Conservation (phyloP, 1,140 invertebrate genomes). For the Drosophila eugracilis region DNA sequence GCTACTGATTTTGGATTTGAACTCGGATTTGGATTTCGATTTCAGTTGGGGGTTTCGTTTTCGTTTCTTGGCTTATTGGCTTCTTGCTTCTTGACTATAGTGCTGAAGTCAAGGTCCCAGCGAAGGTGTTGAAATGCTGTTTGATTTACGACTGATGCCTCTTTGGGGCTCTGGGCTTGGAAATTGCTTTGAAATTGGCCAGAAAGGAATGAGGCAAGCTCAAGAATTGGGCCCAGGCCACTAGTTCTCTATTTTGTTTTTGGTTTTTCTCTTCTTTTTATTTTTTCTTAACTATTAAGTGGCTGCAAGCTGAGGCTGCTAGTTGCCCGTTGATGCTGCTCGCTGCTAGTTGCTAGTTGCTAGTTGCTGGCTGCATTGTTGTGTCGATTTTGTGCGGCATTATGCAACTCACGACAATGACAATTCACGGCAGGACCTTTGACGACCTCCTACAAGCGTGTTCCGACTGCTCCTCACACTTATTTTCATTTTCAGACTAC, state of each 20-base stretch:
- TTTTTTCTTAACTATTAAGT: conserved; percentile 21
- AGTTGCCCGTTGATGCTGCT: conserved; percentile 23
- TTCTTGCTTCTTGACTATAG: too few species aligned
- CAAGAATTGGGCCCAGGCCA: conserved; percentile 66
- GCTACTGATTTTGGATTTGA: conserved; percentile 71
- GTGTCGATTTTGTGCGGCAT: conserved; percentile 81
- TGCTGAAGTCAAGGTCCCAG: conserved; percentile 72
- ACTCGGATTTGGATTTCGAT: conserved; percentile 30
- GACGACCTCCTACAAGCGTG: conserved; percentile 83
- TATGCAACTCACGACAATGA: conserved; percentile 84
- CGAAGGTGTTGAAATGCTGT: conserved; percentile 83
- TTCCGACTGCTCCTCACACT: conserved; percentile 66
- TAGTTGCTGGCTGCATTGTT: conserved; percentile 45
- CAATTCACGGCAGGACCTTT: conserved; percentile 84
- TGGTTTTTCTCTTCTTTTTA: conserved; percentile 1
- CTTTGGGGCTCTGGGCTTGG: conserved; percentile 36
- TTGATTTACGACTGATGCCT: conserved; percentile 78
- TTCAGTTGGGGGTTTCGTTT: conserved; percentile 4
- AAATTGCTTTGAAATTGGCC: conserved; percentile 78
- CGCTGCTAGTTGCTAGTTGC: conserved; percentile 6
- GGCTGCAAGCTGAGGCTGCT: conserved; percentile 29
- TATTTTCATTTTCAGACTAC: conserved; percentile 35
- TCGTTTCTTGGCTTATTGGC: conserved; percentile 31
- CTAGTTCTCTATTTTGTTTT: conserved; percentile 18
- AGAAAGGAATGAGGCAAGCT: conserved; percentile 66